Evolutionary conservation across 2,797 vertebrate genomes (phyloP), one percentile per base, ranked within the genome.

Genomic region (Anas capensis): DNA sequence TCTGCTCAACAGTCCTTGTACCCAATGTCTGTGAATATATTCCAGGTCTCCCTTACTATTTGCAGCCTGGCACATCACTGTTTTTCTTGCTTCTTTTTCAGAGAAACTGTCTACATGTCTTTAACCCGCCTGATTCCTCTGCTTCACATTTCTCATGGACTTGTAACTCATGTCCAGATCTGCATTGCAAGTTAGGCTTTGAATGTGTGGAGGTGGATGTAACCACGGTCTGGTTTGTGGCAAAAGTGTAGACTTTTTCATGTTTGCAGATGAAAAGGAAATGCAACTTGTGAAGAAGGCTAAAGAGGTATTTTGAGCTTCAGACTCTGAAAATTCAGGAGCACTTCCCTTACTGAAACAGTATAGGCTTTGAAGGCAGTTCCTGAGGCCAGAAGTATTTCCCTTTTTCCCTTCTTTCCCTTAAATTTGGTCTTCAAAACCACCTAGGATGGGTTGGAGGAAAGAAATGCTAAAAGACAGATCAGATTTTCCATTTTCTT

Each of bases 161-260:
- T 0, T 1, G 10, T 34, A 20, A 38, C 44, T 38, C 23, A 7
- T 0, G 1, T 31, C 8, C 40, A 62, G n/a, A 53, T 46, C 36
- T n/a, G 24, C n/a, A 53, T 68, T 26, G 26, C 42, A 46, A 40
- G 15, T 20, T 82, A 0, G 2, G 7, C 42, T 72, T 68, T 26
- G 26, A 33, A 46, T 29, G 15, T 14, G 8, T 46, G 26, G 48
- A 68, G 27, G 56, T 1, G 2, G 20, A 27, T 15, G 13, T 20
- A 78, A 27, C 1, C 21, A 9, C 36, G 57, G 23, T 58, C 54
- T 53, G 2, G 7, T 66, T 60, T 66, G 14, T 14, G 11, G n/a
- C 10, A 46, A 31, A 62, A n/a, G 12, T 23, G 6, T 75, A 40
- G 58, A 65, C 23, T 18, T 27, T 49, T 71, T 9, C 29, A 11